These are phyloP conservation scores for Metopolophium dirhodum DNA, from an alignment of 1,140 invertebrate species.

Conservation along the genomic window DNA sequence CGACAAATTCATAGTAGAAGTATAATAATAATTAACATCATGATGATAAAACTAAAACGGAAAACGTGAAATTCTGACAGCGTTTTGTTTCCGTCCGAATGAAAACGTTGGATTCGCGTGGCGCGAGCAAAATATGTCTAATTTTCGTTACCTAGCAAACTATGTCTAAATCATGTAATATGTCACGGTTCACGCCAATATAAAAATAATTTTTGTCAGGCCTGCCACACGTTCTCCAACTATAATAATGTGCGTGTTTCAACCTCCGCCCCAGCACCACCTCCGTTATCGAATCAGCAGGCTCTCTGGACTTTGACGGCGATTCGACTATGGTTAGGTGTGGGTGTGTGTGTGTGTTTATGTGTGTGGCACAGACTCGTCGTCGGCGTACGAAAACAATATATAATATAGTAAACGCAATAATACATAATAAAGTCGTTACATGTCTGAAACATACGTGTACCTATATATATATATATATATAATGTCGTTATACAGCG, in stretches of 20 bases:
- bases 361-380: background rate
- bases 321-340: background rate
- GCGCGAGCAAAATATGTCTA: background rate
- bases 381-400: background rate
- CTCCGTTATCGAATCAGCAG: background rate
- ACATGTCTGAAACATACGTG: background rate
- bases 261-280: background rate
- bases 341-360: background rate
- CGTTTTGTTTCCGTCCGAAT: background rate
- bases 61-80: background rate
- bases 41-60: background rate
- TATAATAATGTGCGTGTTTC: background rate
- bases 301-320: background rate
- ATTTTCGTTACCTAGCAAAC: background rate
- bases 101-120: too few relatives aligned
- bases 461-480: slow-evolving; percentile 1
- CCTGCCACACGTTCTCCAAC: background rate
- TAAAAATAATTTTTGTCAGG: too few relatives aligned
- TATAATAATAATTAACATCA: background rate
- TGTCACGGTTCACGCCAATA: too few relatives aligned
- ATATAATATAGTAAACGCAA: background rate
- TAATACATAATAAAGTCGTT: slow-evolving; percentile 9
- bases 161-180: background rate
- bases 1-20: too few relatives aligned
- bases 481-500: background rate